phyloP scores from a whole-genome alignment of 2,888 invertebrate species.

The Synergus laeviventris region DNA sequence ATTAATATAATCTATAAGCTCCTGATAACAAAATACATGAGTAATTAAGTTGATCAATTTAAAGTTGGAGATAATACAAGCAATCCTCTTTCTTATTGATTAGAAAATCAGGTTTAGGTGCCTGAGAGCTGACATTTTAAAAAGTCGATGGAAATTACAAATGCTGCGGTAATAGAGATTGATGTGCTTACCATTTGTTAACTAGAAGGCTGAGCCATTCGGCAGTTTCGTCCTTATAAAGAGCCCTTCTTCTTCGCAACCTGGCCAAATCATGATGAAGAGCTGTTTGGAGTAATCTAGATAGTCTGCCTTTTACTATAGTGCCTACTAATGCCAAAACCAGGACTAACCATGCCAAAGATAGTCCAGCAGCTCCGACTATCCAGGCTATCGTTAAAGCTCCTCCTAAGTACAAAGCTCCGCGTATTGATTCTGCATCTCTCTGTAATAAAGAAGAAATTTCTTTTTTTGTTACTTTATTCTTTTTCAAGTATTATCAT shows the following conservation, averaged over 20 bases:
- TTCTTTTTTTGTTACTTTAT: not conserved
- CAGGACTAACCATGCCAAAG: slow-evolving; percentile 73
- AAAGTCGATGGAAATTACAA: slow-evolving; percentile 1
- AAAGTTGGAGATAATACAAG: not conserved
- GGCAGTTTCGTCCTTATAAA: slow-evolving; percentile 77
- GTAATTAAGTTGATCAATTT: not conserved
- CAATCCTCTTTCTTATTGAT: not conserved
- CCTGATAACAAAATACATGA: not conserved
- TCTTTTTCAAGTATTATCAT: not conserved
- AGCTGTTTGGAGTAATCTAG: slow-evolving; percentile 67
- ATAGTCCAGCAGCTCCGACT: slow-evolving; percentile 71
- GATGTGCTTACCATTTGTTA: slow-evolving; percentile 77
- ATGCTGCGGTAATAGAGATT: slow-evolving; percentile 24
- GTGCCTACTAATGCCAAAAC: slow-evolving; percentile 69
- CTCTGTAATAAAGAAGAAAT: slow-evolving; percentile 59
- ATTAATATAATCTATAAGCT: too few relatives aligned
- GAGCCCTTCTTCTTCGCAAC: slow-evolving; percentile 75
- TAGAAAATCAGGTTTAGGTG: not conserved
- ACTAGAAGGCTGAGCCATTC: slow-evolving; percentile 78
- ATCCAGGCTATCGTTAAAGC: slow-evolving; percentile 71
- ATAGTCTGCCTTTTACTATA: slow-evolving; percentile 66
- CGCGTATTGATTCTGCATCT: slow-evolving; percentile 66
- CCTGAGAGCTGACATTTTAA: not conserved
- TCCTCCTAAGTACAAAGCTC: slow-evolving; percentile 64
- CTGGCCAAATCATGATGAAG: slow-evolving; percentile 71